Conservation (phyloP, 2,888 invertebrate genomes). For the Eurytoma californica region DNA sequence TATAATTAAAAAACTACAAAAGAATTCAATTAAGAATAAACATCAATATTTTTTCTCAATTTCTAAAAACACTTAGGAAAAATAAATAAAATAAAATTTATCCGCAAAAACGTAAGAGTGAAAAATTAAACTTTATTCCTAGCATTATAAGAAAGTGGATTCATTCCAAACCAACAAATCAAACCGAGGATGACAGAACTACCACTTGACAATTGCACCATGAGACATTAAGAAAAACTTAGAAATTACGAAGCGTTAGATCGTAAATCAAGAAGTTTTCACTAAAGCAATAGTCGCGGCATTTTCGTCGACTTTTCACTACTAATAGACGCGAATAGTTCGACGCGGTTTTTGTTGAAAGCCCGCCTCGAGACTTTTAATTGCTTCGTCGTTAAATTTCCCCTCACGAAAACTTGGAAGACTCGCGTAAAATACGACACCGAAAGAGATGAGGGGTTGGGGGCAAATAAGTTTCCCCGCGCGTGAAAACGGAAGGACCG, state of each 20-base stretch:
- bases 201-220: background rate
- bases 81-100: too few species aligned
- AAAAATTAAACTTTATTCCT: too few species aligned
- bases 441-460: background rate
- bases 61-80: too few species aligned
- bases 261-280: background rate
- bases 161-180: too few species aligned
- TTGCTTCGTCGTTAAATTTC: slow-evolving; percentile 32
- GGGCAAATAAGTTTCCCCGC: slow-evolving; percentile 10
- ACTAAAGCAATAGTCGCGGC: too few species aligned
- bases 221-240: background rate
- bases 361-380: slow-evolving; percentile 21
- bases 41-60: too few species aligned
- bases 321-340: background rate
- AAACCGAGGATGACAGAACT: background rate
- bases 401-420: slow-evolving; percentile 19
- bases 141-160: too few species aligned
- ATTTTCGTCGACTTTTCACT: background rate
- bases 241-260: background rate
- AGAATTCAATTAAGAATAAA: too few species aligned
- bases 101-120: too few species aligned
- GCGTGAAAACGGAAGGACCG: background rate
- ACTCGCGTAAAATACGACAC: background rate
- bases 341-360: background rate
- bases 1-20: too few species aligned